Conservation (phyloP, 35 echinoderm and acorn worm genomes). For the Stichopus chloronotus region DNA sequence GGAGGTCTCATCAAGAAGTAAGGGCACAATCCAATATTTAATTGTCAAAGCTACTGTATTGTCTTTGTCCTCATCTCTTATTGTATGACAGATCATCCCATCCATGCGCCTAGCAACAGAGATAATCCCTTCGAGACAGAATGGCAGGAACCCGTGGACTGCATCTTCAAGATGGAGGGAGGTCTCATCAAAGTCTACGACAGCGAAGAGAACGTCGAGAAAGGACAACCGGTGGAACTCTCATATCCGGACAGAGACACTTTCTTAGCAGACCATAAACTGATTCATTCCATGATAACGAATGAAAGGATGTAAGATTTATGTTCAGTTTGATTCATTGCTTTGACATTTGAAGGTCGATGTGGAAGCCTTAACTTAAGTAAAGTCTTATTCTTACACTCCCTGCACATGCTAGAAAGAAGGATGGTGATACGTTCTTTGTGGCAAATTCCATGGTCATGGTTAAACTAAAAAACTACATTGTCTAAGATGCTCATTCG, state of each 20-base stretch:
- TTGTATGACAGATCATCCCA: conserved; percentile 72
- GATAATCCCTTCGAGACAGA: conserved; percentile 81
- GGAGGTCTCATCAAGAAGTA: conserved; percentile 69
- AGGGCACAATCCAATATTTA: conserved; percentile 33
- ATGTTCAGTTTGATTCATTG: too few relatives aligned
- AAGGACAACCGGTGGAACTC: conserved; percentile 66
- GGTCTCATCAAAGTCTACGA: conserved; percentile 87
- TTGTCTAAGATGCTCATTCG: too few relatives aligned
- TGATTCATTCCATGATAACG: conserved; percentile 82
- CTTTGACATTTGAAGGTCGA: too few relatives aligned
- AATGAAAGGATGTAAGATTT: conserved; percentile 94
- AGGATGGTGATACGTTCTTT: too few relatives aligned
- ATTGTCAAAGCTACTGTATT: too few relatives aligned
- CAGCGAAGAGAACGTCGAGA: conserved; percentile 61
- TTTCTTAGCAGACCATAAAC: conserved; percentile 87
- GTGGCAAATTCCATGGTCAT: too few relatives aligned
- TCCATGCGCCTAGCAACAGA: conserved; percentile 76
- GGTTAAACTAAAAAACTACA: too few relatives aligned
- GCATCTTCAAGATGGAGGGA: conserved; percentile 75
- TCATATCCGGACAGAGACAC: conserved; percentile 79
- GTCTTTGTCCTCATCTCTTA: too few relatives aligned
- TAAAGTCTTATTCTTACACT: too few relatives aligned
- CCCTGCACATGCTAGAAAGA: too few relatives aligned
- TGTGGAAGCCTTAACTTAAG: neutral
- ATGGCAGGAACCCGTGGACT: conserved; percentile 70